Conservation (phyloP, 2,888 invertebrate genomes). For the Ethmia dodecea region DNA sequence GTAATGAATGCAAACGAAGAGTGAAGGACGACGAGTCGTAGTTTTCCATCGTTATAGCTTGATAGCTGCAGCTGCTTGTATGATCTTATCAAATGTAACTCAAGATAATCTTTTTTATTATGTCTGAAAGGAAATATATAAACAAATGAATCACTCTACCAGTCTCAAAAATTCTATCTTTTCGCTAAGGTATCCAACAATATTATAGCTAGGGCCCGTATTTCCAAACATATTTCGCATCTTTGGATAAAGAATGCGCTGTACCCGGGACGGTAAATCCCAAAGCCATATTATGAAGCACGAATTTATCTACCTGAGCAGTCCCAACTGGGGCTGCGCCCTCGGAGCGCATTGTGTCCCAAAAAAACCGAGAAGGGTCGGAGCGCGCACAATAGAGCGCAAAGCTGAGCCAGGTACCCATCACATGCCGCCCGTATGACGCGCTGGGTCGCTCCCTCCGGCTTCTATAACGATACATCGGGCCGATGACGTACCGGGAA, state of each 20-base stretch:
- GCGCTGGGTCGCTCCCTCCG: slow-evolving; percentile 9
- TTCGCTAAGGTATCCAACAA: no score
- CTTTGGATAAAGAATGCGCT: slow-evolving; percentile 39
- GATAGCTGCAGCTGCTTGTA: no score
- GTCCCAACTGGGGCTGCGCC: slow-evolving; percentile 46
- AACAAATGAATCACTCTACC: no score
- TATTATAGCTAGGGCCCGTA: no score
- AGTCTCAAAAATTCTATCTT: no score
- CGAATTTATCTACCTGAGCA: slow-evolving; percentile 58
- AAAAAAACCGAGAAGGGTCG: slow-evolving; percentile 71
- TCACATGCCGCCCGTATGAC: slow-evolving; percentile 27
- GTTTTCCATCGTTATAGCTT: no score
- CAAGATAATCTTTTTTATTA: no score
- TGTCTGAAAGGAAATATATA: no score
- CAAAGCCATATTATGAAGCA: slow-evolving; percentile 40
- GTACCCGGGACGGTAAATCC: slow-evolving; percentile 43
- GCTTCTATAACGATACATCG: slow-evolving; percentile 2
- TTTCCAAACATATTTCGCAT: slow-evolving; percentile 23
- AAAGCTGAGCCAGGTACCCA: slow-evolving; percentile 34
- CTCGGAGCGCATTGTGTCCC: slow-evolving; percentile 55
- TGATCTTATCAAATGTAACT: no score
- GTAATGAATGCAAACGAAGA: no score
- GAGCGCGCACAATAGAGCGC: slow-evolving; percentile 41
- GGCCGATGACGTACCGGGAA: slow-evolving; percentile 1
- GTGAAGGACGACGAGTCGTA: no score